Base-by-base conservation (phyloP, 2,888 invertebrate genomes). In the Coremacera marginata region DNA sequence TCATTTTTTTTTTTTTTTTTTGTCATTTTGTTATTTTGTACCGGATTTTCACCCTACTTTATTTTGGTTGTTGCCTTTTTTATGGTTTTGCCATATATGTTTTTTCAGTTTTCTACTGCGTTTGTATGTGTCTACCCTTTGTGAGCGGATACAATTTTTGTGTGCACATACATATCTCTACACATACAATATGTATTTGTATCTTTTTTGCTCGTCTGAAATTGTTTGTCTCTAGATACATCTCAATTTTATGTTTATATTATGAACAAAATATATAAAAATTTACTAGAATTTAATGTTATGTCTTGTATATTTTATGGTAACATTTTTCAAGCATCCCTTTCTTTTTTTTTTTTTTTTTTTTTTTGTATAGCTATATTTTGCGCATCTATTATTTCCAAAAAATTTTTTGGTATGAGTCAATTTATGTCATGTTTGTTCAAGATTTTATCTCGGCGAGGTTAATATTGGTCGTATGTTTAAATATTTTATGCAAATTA, bases 191-290 rank as follows among this genome's bases (percentile, higher is more conserved):
- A 8, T 71, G 71, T 16, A 22, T 68, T 22, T 55, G 70, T 70
- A 34, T 55, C 14, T 22, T n/a, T 57, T 52, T 55, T 60, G 27
- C 60, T 60, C 27, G 25, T 14, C 8, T 44, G 44, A 3, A 5
- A 49, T 68, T 27, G 16, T 22, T 68, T n/a, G 11, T 68, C 68
- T 51, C 27, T 19, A 8, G 22, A 68, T 68, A 68, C 71, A 57
- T 34, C 57, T 71, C 57, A 44, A 60, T 71, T 71, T 71, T 71
- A 71, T 71, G 71, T 34, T 57, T 71, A 37, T 34, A 71, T 70
- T 51, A 60, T 71, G 37, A 44, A 60, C 60, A 57, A 19, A 25
- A 51, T 44, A 27, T 3, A 57, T 14, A 34, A 16, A 71, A 25
- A 37, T 37, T 71, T 16, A 44, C 14, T 19, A 57, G 37, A 60